Evolutionary conservation across 2,797 vertebrate species (phyloP), one percentile per base, ranked within the genome.

Genomic region (Argyrosomus regius): DNA sequence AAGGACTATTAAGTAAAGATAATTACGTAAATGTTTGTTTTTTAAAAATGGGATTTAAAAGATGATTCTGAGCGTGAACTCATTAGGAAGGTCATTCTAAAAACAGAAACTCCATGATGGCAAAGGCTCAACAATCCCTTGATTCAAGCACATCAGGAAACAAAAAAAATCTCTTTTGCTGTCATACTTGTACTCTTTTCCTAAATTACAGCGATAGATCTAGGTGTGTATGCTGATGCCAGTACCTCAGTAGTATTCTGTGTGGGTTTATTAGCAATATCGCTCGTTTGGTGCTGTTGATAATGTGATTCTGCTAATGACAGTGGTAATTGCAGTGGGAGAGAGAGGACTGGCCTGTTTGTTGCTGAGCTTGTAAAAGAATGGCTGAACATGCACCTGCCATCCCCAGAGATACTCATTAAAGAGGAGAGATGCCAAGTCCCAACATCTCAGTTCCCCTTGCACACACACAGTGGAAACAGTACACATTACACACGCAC

Each of bases 381-480:
- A 89, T 65, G 91, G 92, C 93, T 95, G 90, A 94, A 95, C 93
- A 94, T 90, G 91, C 94, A 95, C 93, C 94, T 96, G 94, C 90
- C 93, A 92, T 94, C 94, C 94, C 94, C 86, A 90, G 94, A 95
- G 94, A 93, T 91, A 16, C 92, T 94, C 93, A 94, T 95, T 94
- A 95, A 94, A 94, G 91, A 90, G 88, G 83, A 89, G 81, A 87
- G 81, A 89, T 82, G 90, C 88, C 89, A 91, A 81, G 72, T 85
- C 82, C 75, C 84, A 78, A 56, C 87, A 81, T 87, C 81, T 90
- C 87, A 80, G 78, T 77, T 85, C 71, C 81, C 57, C 35, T 49
- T 45, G 43, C 66, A 77, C 59, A 68, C 71, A 63, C 77, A 63
- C 60, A 14, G 48, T 26, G 45, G 68, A 82, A 84, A 77, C 73